Conservation (phyloP, 2,113 vertebrate genomes). For the Microcebus ravelobensis region DNA sequence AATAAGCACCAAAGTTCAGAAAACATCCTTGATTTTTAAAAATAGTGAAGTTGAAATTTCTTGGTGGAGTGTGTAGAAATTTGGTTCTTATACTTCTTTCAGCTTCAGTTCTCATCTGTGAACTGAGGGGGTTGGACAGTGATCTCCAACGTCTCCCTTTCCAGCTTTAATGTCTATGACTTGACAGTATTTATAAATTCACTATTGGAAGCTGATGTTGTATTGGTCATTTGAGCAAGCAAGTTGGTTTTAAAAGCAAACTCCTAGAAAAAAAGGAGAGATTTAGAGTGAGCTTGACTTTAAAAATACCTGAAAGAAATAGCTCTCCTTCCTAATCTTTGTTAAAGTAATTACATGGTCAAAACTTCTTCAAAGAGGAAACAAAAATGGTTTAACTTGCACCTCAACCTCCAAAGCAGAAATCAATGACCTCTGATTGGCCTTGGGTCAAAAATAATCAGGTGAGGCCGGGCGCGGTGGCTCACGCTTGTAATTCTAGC, state of each 20-base stretch:
- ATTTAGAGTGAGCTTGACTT: neutral
- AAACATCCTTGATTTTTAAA: neutral
- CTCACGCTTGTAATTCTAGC: too few relatives aligned
- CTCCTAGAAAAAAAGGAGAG: neutral
- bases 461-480: too few relatives aligned
- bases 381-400: neutral
- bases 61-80: neutral
- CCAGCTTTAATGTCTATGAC: neutral
- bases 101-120: neutral
- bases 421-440: slow-evolving; percentile 11
- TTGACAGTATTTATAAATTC: neutral
- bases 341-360: neutral
- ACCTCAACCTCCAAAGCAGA: neutral
- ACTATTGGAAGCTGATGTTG: neutral
- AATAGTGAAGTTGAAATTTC: neutral
- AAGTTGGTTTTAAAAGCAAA: slow-evolving; percentile 21
- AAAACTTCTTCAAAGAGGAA: neutral
- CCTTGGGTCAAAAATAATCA: neutral
- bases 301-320: neutral
- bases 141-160: neutral
- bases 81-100: neutral
- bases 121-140: neutral
- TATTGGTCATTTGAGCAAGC: neutral
- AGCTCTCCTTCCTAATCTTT: neutral
- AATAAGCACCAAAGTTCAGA: neutral